Evolutionary conservation across 2,797 vertebrate genomes (phyloP), one percentile per base, ranked within the genome.

Genomic region (Cossypha heuglini): DNA sequence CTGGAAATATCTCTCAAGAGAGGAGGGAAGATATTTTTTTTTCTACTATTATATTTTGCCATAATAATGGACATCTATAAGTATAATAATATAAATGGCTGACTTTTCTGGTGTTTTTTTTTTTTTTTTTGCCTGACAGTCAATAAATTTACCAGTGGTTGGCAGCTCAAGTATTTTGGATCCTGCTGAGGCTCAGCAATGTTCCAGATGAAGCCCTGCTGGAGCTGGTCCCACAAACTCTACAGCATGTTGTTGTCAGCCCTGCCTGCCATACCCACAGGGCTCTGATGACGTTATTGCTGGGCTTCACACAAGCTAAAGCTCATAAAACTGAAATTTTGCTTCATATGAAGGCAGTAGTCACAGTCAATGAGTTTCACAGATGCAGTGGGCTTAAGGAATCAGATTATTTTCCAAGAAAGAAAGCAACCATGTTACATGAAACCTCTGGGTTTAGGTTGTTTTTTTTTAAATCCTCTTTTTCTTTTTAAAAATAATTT

Each of bases 151-250:
- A 48, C 43, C 29, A 57, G 84, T 17, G 26, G 64, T 78, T 95
- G 91, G 84, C 92, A 93, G 38, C 78, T 89, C 38, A 88, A 94
- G 87, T 91, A 93, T 96, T 96, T 95, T 96, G 91, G 87, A 93
- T 74, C 14, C 1, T 8, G 0, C 68, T 68, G 86, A 92, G 81
- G 29, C 61, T 86, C 68, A 86, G 46, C 40, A 77, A 33, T 86
- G 67, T 82, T 94, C 80, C 93, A 85, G 74, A 88, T 82, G 91
- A 78, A 91, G 78, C 1, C 62, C 62, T 62, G 0, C 22, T 95
- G 92, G 88, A 88, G 11, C 38, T 35, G 12, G 37, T 86, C 87
- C 92, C 66, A 62, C 75, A 68, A 46, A 74, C 52, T 57, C 52
- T 57, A 20, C 1, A 5, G 81, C 33, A 21, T 90, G 78, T 91